Percentiles rank a stretch among this genome's conserved stretches.
phyloP scores from a whole-genome alignment of 2,113 vertebrate genomes.

The Hyaena hyaena region DNA sequence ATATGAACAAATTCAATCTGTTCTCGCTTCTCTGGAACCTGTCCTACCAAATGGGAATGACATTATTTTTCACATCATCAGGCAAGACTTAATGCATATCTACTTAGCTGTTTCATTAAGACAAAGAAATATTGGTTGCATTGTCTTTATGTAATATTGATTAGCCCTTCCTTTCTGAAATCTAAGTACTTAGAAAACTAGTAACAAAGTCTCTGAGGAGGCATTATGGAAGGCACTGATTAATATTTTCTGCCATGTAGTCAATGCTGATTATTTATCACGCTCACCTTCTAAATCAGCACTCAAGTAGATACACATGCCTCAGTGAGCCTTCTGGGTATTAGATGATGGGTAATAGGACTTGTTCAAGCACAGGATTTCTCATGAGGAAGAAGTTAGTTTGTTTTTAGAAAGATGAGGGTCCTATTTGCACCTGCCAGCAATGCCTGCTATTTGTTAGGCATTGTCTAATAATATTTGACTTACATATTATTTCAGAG shows the following conservation, averaged over 20 bases:
- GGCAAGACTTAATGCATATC: background rate
- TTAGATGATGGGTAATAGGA: conserved; percentile 19
- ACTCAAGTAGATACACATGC: background rate
- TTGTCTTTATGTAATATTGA: conserved; percentile 56
- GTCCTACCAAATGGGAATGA: background rate
- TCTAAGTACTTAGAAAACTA: conserved; percentile 54
- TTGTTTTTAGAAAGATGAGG: conserved; percentile 45
- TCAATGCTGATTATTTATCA: conserved; percentile 61
- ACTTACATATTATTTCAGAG: background rate
- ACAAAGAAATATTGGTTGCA: conserved; percentile 56
- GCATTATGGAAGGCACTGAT: conserved; percentile 57
- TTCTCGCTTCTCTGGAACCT: background rate
- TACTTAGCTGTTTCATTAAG: conserved; percentile 39
- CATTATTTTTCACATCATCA: conserved; percentile 55
- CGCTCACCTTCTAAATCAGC: conserved; percentile 51
- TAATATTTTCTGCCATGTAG: conserved; percentile 62
- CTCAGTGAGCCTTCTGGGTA: background rate
- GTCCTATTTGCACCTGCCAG: background rate
- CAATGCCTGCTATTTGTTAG: background rate
- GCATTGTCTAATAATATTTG: background rate
- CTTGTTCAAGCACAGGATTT: background rate
- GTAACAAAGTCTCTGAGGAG: conserved; percentile 61
- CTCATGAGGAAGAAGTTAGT: conserved; percentile 45
- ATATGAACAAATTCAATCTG: background rate
- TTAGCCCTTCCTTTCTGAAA: conserved; percentile 40